Percentiles rank a stretch among this genome's conserved stretches.
Conservation (phyloP, 2,113 vertebrate species). For the Agelaius tricolor region DNA sequence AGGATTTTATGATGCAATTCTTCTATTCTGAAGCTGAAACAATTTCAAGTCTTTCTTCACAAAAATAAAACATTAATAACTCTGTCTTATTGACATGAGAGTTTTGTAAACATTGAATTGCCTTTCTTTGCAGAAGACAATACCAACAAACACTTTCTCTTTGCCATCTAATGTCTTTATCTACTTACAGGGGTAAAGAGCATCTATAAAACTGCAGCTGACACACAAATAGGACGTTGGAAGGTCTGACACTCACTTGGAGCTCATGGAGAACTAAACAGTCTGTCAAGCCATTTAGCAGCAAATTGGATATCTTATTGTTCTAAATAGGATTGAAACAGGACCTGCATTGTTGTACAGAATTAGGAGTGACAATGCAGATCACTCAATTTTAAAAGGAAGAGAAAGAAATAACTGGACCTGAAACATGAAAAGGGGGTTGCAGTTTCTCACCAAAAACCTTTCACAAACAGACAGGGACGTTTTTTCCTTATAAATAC, state of each 20-base stretch:
- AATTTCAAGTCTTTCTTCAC: neutral
- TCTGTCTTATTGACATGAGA: neutral
- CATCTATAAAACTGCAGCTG: constrained; percentile 39
- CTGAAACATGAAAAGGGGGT: neutral
- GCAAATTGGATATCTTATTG: constrained; percentile 57
- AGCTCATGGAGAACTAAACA: constrained; percentile 21
- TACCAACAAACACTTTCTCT: constrained; percentile 38
- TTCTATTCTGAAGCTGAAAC: constrained; percentile 11
- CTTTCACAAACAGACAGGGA: neutral
- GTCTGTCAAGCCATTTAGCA: constrained; percentile 42
- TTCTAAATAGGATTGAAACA: constrained; percentile 36
- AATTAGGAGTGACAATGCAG: constrained; percentile 53
- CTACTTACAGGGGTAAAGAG: constrained; percentile 33
- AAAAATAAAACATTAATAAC: constrained; percentile 44
- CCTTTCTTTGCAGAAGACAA: constrained; percentile 29
- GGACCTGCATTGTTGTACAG: constrained; percentile 4
- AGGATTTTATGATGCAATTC: constrained; percentile 37
- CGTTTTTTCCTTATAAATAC: neutral
- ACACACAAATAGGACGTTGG: neutral
- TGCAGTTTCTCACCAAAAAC: neutral
- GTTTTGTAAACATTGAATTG: constrained; percentile 18
- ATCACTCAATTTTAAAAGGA: neutral
- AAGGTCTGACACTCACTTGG: neutral
- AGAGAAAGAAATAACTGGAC: neutral
- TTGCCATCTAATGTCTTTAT: constrained; percentile 28